Base-by-base conservation (phyloP, 2,888 invertebrate species). In the Limnephilus lunatus region DNA sequence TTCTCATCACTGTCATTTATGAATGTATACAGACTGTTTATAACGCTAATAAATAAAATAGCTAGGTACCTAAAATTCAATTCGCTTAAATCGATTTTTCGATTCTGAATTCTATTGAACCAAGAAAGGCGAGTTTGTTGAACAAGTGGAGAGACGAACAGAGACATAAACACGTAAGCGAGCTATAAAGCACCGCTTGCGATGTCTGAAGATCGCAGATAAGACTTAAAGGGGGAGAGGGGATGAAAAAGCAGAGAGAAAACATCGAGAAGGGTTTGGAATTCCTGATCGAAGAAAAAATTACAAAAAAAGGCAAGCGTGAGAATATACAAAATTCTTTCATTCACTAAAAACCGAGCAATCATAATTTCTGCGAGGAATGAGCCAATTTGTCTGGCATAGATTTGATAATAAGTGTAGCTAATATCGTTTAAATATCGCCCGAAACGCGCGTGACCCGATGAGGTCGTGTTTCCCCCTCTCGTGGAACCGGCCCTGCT, bases 391-490 rank as follows among this genome's bases (percentile, higher is more conserved):
- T 31, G 68, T 44, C 44, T 44, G 48, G 48, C n/a, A 86, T 15
- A 86, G 30, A 86, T 86, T 86, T 86, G 39, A 86, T 86, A 44
- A 86, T 32, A 86, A 86, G 86, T 48, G 35, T 39, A 86, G 86
- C 48, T 44, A 86, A 86, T 53, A 48, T 48, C n/a, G 85, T 39
- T 85, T 85, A 39, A 19, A 35, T 85, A 35, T 35, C 32, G 39
- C 4, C 68, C 68, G 68, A 68, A 68, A 68, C 31, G 82, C 85
- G 31, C 88, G 88, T 80, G 88, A 89, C 88, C 88, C 35, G 68
- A 12, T 44, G 88, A 89, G 88, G 88, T 89, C 88, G 88, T 80
- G 86, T 31, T 80, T 81, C 81, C 80, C 80, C 85, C 85, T 80
- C 68, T 48, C 35, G 32, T 14, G 30, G 32, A 68, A 68, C 68